phyloP scores from a whole-genome alignment of 2,888 invertebrate species.

The Bellardia bayeri region DNA sequence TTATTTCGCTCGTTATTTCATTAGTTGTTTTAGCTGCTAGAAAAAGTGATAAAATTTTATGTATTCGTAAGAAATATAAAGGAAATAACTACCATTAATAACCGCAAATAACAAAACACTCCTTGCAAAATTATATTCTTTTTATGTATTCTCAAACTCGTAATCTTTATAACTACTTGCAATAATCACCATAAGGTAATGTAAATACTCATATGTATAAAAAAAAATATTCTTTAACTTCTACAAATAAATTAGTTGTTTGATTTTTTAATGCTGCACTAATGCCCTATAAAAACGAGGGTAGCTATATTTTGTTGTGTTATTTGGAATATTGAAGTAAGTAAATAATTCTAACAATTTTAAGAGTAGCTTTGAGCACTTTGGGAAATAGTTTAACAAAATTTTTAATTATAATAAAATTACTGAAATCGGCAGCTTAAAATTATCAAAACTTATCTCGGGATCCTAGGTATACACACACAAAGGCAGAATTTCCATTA shows the following conservation, averaged over 20 bases:
- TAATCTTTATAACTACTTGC: slow-evolving; percentile 50
- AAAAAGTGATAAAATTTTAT: slow-evolving; percentile 56
- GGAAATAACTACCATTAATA: slow-evolving; percentile 48
- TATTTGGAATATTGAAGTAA: not conserved
- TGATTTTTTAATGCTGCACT: not conserved
- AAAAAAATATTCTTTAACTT: not conserved
- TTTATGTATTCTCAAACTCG: slow-evolving; percentile 15
- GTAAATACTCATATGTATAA: slow-evolving; percentile 18
- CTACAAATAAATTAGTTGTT: not conserved
- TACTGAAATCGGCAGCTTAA: too few species aligned
- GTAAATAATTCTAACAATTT: too few species aligned
- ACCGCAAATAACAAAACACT: slow-evolving; percentile 51
- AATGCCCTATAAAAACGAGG: not conserved
- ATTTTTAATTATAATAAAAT: too few species aligned
- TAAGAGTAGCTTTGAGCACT: too few species aligned
- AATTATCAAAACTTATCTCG: too few species aligned
- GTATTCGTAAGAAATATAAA: slow-evolving; percentile 34
- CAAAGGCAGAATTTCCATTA: too few species aligned
- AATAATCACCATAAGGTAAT: slow-evolving; percentile 31
- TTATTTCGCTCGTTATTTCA: slow-evolving; percentile 15
- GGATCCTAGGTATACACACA: too few species aligned
- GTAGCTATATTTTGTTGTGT: not conserved
- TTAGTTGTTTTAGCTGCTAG: slow-evolving; percentile 36
- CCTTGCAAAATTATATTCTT: not conserved
- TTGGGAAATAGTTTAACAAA: too few species aligned